Evolutionary conservation across 2,797 vertebrate species (phyloP), one percentile per base, ranked within the genome.

Genomic region (Urosaurus nigricauda): DNA sequence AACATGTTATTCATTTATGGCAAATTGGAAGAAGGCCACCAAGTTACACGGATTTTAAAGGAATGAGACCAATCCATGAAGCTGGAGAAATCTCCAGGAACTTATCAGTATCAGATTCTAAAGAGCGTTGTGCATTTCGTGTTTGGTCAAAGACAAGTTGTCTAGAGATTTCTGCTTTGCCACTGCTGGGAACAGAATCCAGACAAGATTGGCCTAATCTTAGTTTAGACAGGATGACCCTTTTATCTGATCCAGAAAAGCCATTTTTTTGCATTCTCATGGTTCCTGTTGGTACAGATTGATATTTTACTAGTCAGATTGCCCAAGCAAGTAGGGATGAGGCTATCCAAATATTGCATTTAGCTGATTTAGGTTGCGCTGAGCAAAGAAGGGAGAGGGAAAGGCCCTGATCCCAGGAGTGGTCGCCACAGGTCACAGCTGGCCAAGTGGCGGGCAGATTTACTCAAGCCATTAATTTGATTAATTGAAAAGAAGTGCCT

Each of bases 401-500:
- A 83, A 79, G 81, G 73, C 29, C 79, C 13, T 9, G 73, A 79
- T 81, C 70, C 6, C 2, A 43, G 40, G 51, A 56, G 79, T 43
- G 2, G 71, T 65, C 3, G 4, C 58, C n/a, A 47, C 75, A 53
- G 75, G 86, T 84, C 78, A 35, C 82, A 81, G 60, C 90, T 5
- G 60, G 92, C 92, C 91, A 85, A 75, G 8, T 85, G 92, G 47
- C 82, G 47, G 92, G 89, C 91, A 83, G 93, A 87, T 94, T 73
- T 87, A 9, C 91, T 90, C 90, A 84, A 90, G 92, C 93, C 91
- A 91, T 94, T 94, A 94, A 95, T 91, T 92, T 95, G 95, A 96
- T 95, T 93, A 94, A 95, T 95, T 93, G 94, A 84, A 90, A 93
- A 94, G 93, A 94, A 94, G 93, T 94, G 92, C 93, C 93, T 94